Base-by-base conservation (phyloP, 2,113 vertebrate genomes). In the Podarcis raffonei region DNA sequence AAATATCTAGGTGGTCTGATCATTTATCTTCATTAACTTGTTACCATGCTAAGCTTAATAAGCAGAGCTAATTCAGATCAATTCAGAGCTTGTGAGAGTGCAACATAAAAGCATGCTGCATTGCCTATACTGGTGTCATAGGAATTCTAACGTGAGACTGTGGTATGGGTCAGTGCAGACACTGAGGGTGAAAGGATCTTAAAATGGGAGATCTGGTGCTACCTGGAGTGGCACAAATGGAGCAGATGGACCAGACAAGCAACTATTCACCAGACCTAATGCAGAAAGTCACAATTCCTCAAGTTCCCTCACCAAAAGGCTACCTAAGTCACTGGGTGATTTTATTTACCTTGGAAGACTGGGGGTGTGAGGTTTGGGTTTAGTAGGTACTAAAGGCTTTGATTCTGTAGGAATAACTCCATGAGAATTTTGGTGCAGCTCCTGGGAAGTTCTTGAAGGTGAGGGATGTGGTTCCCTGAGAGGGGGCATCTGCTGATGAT, bases 381-480 rank as follows among this genome's bases (percentile, higher is more conserved):
- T 99, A 97, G 97, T 97, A 91, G 97, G 95, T 95, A 97, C 92
- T 93, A 96, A 98, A 98, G 98, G 97, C 98, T 99, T 99, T 92
- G 97, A 95, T 96, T 98, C 98, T 72, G 97, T 94, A 94, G 98
- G 95, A 94, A 96, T 97, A 94, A 98, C 98, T 97, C 98, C 98
- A 83, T 98, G 98, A 97, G 98, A 96, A 92, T 96, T 97, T 96
- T 96, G 98, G 96, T 98, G 98, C 93, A 96, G 95, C 97, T 99
- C 98, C 96, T 97, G 97, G 90, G 98, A 91, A 94, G 96, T 94
- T 93, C 98, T 98, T 91, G 98, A 97, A 96, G 97, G 97, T 94
- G 98, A 92, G 94, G 98, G 98, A 97, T 98, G 98, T 94, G 97
- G 98, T 97, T 99, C 99, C 99, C 99, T 99, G 99, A 99, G 99